A percentile compares a stretch with the other conserved stretches of the same genome.
These are phyloP conservation scores for Henricia sp. DNA, from an alignment of 53 echinoderm and acorn worm species.

Conservation along the genomic window DNA sequence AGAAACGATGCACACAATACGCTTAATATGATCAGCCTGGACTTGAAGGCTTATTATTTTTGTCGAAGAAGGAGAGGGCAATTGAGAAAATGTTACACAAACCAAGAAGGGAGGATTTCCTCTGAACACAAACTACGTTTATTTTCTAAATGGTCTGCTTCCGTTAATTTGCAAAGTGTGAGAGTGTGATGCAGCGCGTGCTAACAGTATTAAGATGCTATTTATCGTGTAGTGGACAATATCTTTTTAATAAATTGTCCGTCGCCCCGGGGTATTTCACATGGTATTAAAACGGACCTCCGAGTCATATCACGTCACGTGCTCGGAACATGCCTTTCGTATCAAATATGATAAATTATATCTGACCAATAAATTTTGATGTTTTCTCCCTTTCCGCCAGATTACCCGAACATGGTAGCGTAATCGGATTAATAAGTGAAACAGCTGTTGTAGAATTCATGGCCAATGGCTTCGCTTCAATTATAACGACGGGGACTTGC, in stretches of 20 bases:
- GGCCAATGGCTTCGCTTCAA: conserved; percentile 30
- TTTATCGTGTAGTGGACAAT: conserved; percentile 36
- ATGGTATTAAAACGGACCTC: conserved; percentile 44
- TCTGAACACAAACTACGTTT: too few species aligned
- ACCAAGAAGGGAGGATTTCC: too few species aligned
- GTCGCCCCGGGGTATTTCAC: conserved; percentile 9
- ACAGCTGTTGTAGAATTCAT: conserved; percentile 56
- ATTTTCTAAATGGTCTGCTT: too few species aligned
- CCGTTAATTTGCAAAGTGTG: too few species aligned
- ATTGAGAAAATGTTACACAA: too few species aligned
- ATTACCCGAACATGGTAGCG: conserved; percentile 62
- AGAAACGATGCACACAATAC: too few species aligned
- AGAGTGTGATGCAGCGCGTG: too few species aligned
- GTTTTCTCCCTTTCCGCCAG: conserved; percentile 64
- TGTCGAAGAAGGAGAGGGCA: too few species aligned
- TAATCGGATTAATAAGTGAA: conserved; percentile 64
- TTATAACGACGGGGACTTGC: conserved; percentile 39
- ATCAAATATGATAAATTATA: conserved; percentile 57
- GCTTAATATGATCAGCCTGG: too few species aligned
- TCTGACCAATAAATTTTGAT: conserved; percentile 63
- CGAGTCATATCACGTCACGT: conserved; percentile 47
- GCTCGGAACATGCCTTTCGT: conserved; percentile 32
- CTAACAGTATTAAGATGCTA: conserved; percentile 13
- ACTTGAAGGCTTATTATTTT: too few species aligned
- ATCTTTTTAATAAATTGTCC: conserved; percentile 47